phyloP scores from a whole-genome alignment of 2,888 invertebrate genomes.

The Pyrochroa serraticornis region DNA sequence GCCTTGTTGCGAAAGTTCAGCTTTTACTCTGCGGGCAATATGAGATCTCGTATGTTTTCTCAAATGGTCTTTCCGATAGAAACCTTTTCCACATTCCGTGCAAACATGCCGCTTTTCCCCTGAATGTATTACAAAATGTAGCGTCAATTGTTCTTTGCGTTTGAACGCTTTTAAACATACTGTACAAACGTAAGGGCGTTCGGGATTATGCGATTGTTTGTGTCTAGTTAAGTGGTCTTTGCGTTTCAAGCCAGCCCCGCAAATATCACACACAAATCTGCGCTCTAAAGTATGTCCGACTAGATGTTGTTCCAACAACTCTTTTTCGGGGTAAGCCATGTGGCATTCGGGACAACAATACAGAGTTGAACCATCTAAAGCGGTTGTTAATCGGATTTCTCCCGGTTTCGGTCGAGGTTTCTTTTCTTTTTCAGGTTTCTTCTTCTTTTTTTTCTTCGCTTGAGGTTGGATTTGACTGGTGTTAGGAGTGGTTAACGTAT shows the following conservation, averaged over 20 bases:
- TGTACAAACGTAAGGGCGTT: constrained; percentile 85
- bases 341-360: constrained; percentile 90
- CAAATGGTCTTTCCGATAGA: constrained; percentile 87
- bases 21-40: constrained; percentile 83
- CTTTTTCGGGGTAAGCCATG: constrained; percentile 88
- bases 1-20: constrained; percentile 77
- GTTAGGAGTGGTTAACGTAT: constrained; percentile 38
- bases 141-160: constrained; percentile 84
- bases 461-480: constrained; percentile 53
- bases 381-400: constrained; percentile 80
- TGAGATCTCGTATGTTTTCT: constrained; percentile 83
- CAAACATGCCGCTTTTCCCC: constrained; percentile 88
- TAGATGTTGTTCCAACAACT: constrained; percentile 83
- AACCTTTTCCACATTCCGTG: constrained; percentile 87
- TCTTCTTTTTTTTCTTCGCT: constrained; percentile 80
- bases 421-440: constrained; percentile 77
- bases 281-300: constrained; percentile 85
- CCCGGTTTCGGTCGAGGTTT: constrained; percentile 83
- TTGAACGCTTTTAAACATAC: constrained; percentile 89
- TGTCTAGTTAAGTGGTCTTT: constrained; percentile 87
- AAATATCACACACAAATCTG: constrained; percentile 86
- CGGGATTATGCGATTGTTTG: constrained; percentile 88
- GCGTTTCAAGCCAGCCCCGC: constrained; percentile 84
- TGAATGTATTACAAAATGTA: constrained; percentile 89
- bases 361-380: constrained; percentile 80